phyloP scores from a whole-genome alignment of 2,888 invertebrate genomes.

The Emmelina monodactyla region DNA sequence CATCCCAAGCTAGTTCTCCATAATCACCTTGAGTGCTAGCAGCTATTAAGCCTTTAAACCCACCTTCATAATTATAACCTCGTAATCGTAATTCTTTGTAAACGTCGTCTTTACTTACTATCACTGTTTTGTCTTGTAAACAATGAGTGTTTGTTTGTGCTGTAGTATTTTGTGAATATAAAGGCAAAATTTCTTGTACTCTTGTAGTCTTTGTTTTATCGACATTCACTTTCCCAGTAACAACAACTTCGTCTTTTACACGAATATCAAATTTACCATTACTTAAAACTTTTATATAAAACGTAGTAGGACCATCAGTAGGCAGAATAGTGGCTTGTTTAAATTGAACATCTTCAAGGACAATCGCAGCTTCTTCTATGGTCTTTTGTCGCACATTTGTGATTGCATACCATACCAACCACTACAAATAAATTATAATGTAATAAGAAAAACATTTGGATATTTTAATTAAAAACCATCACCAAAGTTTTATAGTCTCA shows the following conservation, averaged over 20 bases:
- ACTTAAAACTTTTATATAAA: conserved; percentile 83
- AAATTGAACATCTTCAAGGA: conserved; percentile 90
- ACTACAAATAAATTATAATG: conserved; percentile 34
- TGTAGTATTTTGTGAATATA: too few relatives aligned
- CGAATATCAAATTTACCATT: conserved; percentile 87
- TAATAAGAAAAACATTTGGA: too few relatives aligned
- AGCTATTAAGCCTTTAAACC: conserved; percentile 80
- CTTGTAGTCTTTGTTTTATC: too few relatives aligned
- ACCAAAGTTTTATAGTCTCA: too few relatives aligned
- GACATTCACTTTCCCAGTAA: conserved; percentile 77
- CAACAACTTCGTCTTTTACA: conserved; percentile 84
- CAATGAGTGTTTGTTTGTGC: conserved; percentile 59
- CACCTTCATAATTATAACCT: conserved; percentile 85
- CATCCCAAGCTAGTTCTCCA: conserved; percentile 84
- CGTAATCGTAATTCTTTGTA: conserved; percentile 87
- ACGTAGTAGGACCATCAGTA: conserved; percentile 80
- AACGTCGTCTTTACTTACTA: conserved; percentile 64
- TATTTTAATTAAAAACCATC: too few relatives aligned
- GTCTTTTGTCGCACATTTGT: conserved; percentile 80
- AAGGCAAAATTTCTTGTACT: too few relatives aligned
- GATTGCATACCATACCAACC: conserved; percentile 85
- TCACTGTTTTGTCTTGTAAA: conserved; percentile 19
- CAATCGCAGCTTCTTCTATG: conserved; percentile 80
- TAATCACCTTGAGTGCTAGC: conserved; percentile 75
- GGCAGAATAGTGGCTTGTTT: conserved; percentile 93